Evolutionary conservation across 2,113 vertebrate species (phyloP).

Genomic region (Accipiter virgatus): DNA sequence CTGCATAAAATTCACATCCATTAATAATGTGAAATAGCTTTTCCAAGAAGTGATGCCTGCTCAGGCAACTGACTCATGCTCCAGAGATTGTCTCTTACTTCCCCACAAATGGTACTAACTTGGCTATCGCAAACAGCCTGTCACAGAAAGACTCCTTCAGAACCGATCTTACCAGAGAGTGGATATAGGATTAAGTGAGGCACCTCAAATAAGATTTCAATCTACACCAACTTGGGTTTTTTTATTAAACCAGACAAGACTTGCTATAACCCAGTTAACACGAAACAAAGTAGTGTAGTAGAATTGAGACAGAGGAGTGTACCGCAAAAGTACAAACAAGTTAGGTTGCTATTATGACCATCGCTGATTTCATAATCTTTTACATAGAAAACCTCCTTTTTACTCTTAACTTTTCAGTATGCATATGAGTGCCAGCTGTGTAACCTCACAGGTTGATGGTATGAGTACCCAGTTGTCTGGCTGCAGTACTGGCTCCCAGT

Average conservation of each 20-base stretch:
- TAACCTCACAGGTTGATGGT: neutral
- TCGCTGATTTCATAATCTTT: neutral
- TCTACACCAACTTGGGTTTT: neutral
- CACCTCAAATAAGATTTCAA: neutral
- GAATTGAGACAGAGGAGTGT: neutral
- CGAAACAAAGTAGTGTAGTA: neutral
- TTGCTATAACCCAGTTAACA: neutral
- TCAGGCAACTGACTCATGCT: neutral
- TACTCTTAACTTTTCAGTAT: neutral
- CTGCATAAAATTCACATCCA: neutral
- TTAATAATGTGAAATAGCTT: neutral
- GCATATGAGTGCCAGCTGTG: neutral
- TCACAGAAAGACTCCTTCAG: neutral
- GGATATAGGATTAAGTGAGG: neutral
- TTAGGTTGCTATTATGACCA: neutral
- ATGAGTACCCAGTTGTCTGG: neutral
- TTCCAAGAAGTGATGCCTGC: neutral
- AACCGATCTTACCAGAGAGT: neutral
- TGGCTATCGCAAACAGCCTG: neutral
- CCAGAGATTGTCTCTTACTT: neutral
- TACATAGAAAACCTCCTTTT: neutral
- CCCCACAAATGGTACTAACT: neutral
- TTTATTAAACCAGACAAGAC: neutral
- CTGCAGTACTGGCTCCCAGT: neutral
- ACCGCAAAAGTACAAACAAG: neutral